phyloP scores from a whole-genome alignment of 2,888 invertebrate genomes.

The Philhelius pedissequus region DNA sequence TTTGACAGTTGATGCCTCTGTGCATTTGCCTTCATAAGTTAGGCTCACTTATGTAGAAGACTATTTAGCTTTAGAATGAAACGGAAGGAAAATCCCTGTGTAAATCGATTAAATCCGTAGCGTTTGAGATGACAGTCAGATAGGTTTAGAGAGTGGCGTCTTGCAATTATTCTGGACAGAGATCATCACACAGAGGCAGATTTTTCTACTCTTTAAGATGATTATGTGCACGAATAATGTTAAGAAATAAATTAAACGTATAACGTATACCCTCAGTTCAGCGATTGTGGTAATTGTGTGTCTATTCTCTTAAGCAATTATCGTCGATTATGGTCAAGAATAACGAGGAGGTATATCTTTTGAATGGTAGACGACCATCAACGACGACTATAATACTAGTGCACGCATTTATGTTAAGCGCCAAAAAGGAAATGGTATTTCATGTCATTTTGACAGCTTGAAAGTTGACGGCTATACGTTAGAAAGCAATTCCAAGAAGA shows the following conservation, averaged over 20 bases:
- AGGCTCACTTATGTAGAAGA: neutral
- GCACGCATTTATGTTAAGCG: conserved; percentile 21
- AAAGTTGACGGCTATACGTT: conserved; percentile 4
- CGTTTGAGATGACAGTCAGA: conserved; percentile 36
- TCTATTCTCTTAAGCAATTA: conserved; percentile 57
- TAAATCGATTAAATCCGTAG: conserved; percentile 56
- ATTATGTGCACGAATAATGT: conserved; percentile 63
- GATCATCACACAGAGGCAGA: neutral
- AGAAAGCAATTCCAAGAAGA: neutral
- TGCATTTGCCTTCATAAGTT: neutral
- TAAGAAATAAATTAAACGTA: neutral
- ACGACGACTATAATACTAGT: neutral
- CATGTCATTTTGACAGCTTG: conserved; percentile 56
- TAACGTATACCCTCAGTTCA: too few species aligned
- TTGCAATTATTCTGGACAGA: neutral
- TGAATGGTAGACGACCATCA: conserved; percentile 3
- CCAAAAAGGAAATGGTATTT: conserved; percentile 53
- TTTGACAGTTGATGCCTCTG: conserved; percentile 30
- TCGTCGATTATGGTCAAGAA: conserved; percentile 40
- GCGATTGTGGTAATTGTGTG: conserved; percentile 12
- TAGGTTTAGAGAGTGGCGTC: neutral
- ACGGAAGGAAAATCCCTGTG: conserved; percentile 38
- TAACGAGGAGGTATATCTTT: neutral
- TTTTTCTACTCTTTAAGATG: neutral
- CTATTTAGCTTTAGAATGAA: neutral